Conservation (phyloP, 2,113 vertebrate genomes). For the Catharus fuscescens region DNA sequence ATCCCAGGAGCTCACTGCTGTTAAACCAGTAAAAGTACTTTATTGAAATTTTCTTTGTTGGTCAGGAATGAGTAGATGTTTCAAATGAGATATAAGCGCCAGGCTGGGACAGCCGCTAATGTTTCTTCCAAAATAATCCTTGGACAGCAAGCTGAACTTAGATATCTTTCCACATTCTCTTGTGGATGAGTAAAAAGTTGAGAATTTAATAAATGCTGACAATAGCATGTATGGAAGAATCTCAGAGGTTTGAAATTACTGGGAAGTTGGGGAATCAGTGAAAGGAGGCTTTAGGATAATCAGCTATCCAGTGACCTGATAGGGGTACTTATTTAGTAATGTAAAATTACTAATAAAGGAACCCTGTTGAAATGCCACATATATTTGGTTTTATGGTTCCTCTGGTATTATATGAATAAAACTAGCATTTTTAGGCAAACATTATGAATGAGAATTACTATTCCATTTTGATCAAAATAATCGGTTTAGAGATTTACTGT, state of each 20-base stretch:
- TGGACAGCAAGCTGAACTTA: slow-evolving; percentile 68
- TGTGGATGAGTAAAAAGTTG: slow-evolving; percentile 55
- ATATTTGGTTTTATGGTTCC: neutral
- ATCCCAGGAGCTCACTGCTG: slow-evolving; percentile 79
- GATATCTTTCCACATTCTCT: slow-evolving; percentile 62
- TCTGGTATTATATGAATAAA: neutral
- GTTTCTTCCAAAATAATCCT: slow-evolving; percentile 75
- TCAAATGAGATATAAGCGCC: slow-evolving; percentile 77
- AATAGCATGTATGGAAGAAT: slow-evolving; percentile 45
- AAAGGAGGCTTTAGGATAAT: slow-evolving; percentile 30
- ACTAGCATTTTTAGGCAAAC: neutral
- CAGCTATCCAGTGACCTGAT: slow-evolving; percentile 24
- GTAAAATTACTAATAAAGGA: slow-evolving; percentile 19
- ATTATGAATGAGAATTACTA: neutral
- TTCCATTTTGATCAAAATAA: neutral
- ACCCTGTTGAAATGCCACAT: neutral
- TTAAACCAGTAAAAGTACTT: slow-evolving; percentile 84
- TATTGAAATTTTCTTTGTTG: slow-evolving; percentile 88
- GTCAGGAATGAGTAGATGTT: slow-evolving; percentile 86
- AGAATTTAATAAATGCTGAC: slow-evolving; percentile 61
- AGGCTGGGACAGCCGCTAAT: slow-evolving; percentile 75
- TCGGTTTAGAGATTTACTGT: neutral
- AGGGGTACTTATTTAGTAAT: slow-evolving; percentile 18
- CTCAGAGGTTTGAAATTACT: neutral
- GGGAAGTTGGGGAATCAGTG: neutral